phyloP scores from a whole-genome alignment of 1,140 invertebrate genomes.

The Lepidostoma basale region DNA sequence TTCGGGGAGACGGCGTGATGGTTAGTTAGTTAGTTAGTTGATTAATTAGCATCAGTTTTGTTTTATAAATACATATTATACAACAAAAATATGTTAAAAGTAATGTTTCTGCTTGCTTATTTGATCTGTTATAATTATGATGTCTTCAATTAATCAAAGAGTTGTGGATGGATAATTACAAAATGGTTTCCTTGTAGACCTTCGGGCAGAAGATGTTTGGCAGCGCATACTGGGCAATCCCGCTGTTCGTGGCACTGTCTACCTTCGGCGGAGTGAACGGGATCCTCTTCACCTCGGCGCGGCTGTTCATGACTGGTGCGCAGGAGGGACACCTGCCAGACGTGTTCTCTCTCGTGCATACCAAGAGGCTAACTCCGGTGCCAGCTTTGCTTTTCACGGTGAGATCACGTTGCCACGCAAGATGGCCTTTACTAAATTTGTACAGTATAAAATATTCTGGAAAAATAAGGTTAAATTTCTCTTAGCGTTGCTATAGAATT shows the following conservation, averaged over 20 bases:
- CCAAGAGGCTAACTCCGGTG: constrained; percentile 77
- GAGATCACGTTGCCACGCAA: constrained; percentile 51
- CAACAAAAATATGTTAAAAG: too few relatives aligned
- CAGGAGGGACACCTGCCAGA: constrained; percentile 83
- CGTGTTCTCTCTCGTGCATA: constrained; percentile 79
- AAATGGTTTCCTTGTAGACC: constrained; percentile 58
- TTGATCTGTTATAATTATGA: too few relatives aligned
- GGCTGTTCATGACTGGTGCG: constrained; percentile 76
- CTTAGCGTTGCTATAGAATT: background rate
- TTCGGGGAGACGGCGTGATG: too few relatives aligned
- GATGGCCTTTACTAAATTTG: too few relatives aligned
- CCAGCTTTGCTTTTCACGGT: constrained; percentile 81
- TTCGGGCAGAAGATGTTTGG: constrained; percentile 84
- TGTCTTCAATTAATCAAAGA: too few relatives aligned
- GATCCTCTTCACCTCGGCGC: constrained; percentile 87
- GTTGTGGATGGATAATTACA: too few relatives aligned
- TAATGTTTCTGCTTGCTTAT: too few relatives aligned
- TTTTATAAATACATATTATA: too few relatives aligned
- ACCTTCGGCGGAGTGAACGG: constrained; percentile 90
- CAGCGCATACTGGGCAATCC: constrained; percentile 78
- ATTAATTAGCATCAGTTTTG: too few relatives aligned
- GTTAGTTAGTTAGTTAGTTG: too few relatives aligned
- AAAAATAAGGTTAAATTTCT: too few relatives aligned
- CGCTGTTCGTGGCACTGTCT: constrained; percentile 86
- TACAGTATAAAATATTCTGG: too few relatives aligned